A percentile compares a stretch with the other conserved stretches of the same genome.
phyloP scores from a whole-genome alignment of 2,888 invertebrate species.

The Nomada flava region DNA sequence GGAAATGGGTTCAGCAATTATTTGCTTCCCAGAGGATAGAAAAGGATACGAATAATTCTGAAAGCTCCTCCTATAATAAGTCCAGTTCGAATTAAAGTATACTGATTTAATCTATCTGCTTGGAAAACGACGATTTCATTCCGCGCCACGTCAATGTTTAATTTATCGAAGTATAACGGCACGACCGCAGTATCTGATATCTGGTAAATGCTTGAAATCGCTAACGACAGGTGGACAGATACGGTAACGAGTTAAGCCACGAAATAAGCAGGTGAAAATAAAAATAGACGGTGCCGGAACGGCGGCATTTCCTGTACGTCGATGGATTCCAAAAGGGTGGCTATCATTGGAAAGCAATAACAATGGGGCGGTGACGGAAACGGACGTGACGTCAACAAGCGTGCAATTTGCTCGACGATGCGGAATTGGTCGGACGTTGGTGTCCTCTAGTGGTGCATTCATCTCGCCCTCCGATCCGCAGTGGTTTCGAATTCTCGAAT shows the following conservation, averaged over 20 bases:
- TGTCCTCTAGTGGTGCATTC: slow-evolving; percentile 42
- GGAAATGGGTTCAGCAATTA: not conserved
- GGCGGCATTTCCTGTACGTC: slow-evolving; percentile 1
- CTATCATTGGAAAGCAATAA: slow-evolving; percentile 73
- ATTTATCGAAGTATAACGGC: no score
- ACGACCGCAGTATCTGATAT: no score
- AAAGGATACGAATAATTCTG: no score
- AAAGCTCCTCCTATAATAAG: no score
- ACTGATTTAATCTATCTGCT: no score
- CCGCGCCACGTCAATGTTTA: no score
- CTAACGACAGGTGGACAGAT: not conserved
- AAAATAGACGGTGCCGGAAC: not conserved
- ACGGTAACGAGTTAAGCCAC: not conserved
- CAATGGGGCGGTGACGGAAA: slow-evolving; percentile 76
- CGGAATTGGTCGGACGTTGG: slow-evolving; percentile 67
- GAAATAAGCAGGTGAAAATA: slow-evolving; percentile 19
- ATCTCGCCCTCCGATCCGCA: slow-evolving; percentile 41
- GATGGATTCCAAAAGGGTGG: not conserved
- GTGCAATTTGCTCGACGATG: slow-evolving; percentile 77
- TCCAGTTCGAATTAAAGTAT: no score
- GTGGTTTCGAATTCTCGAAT: slow-evolving; percentile 64
- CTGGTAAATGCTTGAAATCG: not conserved
- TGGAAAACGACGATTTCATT: no score
- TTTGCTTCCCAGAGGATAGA: no score
- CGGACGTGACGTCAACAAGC: slow-evolving; percentile 79